Evolutionary conservation across 1,140 invertebrate genomes (phyloP).

Genomic region (Zaprionus taronus): DNA sequence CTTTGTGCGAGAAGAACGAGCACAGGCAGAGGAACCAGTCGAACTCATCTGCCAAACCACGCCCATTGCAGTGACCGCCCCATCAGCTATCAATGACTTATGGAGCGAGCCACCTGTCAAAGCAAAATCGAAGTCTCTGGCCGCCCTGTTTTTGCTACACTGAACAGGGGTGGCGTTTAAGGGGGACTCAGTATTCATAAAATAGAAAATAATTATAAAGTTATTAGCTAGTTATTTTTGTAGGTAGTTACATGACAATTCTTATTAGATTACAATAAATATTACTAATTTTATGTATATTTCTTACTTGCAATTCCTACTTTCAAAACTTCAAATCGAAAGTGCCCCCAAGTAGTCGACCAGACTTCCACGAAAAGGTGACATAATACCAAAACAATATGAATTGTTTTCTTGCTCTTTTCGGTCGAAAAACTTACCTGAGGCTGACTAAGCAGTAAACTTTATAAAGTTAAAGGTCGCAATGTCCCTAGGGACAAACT

Average conservation of each 20-base stretch:
- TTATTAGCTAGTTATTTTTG: neutral
- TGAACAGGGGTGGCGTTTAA: neutral
- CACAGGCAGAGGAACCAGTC: neutral
- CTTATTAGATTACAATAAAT: neutral
- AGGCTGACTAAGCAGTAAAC: slow-evolving; percentile 1
- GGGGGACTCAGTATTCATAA: too few relatives aligned
- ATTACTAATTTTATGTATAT: neutral
- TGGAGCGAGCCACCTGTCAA: slow-evolving; percentile 28
- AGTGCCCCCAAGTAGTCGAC: neutral
- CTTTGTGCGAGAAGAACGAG: slow-evolving; percentile 2
- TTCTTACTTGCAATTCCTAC: neutral
- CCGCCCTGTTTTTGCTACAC: neutral
- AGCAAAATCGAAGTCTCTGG: slow-evolving; percentile 9
- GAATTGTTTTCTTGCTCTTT: neutral
- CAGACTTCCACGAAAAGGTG: neutral
- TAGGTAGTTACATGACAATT: neutral
- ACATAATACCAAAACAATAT: neutral
- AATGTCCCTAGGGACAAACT: neutral
- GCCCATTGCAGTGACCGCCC: slow-evolving; percentile 11
- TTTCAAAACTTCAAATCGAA: neutral
- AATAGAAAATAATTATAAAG: neutral
- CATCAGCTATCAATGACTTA: slow-evolving; percentile 27
- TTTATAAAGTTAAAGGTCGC: slow-evolving; percentile 8
- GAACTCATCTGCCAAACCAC: slow-evolving; percentile 11
- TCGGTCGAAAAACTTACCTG: neutral